Evolutionary conservation across 2,888 invertebrate genomes (phyloP), one percentile per base, ranked within the genome.

Genomic region (Cremastobaeus sp.): DNA sequence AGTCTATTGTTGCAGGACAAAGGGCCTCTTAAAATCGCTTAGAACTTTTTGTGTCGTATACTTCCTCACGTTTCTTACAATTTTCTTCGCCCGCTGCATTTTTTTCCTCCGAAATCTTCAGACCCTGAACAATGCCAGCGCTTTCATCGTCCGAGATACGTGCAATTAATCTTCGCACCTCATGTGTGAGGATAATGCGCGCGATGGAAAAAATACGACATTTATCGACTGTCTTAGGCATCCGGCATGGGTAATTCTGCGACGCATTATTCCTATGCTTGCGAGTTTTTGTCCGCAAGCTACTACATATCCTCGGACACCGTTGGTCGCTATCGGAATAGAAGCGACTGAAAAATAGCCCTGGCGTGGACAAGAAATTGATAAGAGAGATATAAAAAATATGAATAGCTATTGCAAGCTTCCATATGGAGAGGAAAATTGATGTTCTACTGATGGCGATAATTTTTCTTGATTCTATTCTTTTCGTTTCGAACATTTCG

Each of bases 371-470:
- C 78, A 81, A 82, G 79, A 83, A 84, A 85, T 82, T 84, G 84
- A 84, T 84, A 85, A 85, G 80, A 74, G 76, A 64, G 59, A 78
- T 77, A 83, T 82, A 70, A 70, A 60, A 83, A 82, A 83, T 81
- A 83, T 80, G 79, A 81, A 81, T 79, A 76, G 77, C 57, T 66
- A 70, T 55, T 72, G 77, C 65, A n/a, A 55, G 55, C 45, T 39
- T 39, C 25, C 18, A 52, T 64, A 48, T 20, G 30, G 59, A 76
- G 52, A 34, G 35, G 47, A 37, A 25, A 64, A 47, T 55, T 65
- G 47, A 64, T 55, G 35, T 72, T 60, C 64, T 21, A 41, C 43
- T 64, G 52, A 64, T 52, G 45, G 41, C 18, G 34, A 64, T 64
- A 64, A 64, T 64, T 43, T 64, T 52, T 64, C 64, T 52, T 35